Base-by-base conservation (phyloP, 2,797 vertebrate species). In the Sebastolobus altivelis region DNA sequence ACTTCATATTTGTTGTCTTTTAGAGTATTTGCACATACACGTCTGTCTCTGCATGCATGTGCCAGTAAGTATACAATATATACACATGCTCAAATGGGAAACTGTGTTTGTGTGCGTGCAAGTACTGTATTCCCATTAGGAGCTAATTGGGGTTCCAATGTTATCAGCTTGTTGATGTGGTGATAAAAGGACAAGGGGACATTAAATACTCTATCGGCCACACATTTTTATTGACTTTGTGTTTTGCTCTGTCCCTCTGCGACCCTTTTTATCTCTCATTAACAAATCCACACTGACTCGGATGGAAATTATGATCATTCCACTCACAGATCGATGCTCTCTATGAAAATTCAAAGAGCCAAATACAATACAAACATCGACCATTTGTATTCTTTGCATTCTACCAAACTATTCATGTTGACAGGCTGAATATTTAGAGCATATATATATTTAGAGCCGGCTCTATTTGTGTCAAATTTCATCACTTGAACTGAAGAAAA, bases 121-220 rank as follows among this genome's bases (percentile, higher is more conserved):
- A 18, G 3, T 37, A 46, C 58, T 79, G 55, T 81, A 56, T 70
- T 77, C 67, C 75, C 65, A 81, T 86, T 75, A 81, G 68, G 58
- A 38, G 16, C 18, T 89, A 80, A 80, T 82, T 77, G 73, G 62
- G 56, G 46, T 83, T 77, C 29, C 22, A 63, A 7, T 87, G 76
- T 88, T 84, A 88, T 90, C 75, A 76, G 78, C 77, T 80, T 84
- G 81, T 83, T 87, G 70, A 85, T 85, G 67, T 27, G 61, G 63
- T 69, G 75, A 88, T 86, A 70, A 87, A 90, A 84, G 80, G 71
- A 75, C 40, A 33, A 69, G 46, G 5, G 55, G 52, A 79, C 70
- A 82, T 85, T 72, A 77, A 88, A 80, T 72, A 78, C 54, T 77
- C 25, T 63, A 59, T 68, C 80, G 63, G 71, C 58, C 16, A 52